Base-by-base conservation (phyloP, 2,113 vertebrate species). In the Callionymus lyra region DNA sequence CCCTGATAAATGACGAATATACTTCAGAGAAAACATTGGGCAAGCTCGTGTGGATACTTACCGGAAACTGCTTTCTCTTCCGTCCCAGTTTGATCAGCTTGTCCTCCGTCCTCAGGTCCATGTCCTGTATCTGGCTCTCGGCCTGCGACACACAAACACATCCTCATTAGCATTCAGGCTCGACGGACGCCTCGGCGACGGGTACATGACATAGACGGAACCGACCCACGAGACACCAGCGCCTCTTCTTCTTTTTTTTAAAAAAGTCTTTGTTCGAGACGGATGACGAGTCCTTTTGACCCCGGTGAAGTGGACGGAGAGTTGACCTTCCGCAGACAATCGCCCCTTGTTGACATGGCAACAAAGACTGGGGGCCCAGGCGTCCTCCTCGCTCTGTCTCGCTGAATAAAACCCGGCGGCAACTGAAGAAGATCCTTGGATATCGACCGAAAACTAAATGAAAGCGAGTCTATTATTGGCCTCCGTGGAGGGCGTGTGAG, bases 1-100 rank as follows among this genome's bases (percentile, higher is more conserved):
- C n/a, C n/a, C n/a, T n/a, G n/a, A n/a, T n/a, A n/a, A n/a, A n/a
- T n/a, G n/a, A n/a, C n/a, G n/a, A n/a, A n/a, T n/a, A n/a, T n/a
- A n/a, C n/a, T n/a, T n/a, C n/a, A n/a, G n/a, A n/a, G n/a, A n/a
- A n/a, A n/a, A n/a, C n/a, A n/a, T n/a, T n/a, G n/a, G n/a, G n/a
- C n/a, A n/a, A n/a, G n/a, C n/a, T n/a, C n/a, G n/a, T n/a, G n/a
- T n/a, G n/a, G n/a, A n/a, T n/a, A 90, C 93, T 95, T 76, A 97
- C 93, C 55, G 78, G 79, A 16, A 86, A 83, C 41, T 87, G 88
- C 65, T 93, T 94, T 77, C 88, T 90, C 64, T 93, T 97, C 47
- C 88, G 78, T 56, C 89, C 90, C 1, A 87, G 89, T 59, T 90
- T 85, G 72, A 86, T 89, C 18, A 80, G 82, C 77, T 91, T 91